Conservation (phyloP, 2,888 invertebrate genomes). For the Acrocyrtus sp. region DNA sequence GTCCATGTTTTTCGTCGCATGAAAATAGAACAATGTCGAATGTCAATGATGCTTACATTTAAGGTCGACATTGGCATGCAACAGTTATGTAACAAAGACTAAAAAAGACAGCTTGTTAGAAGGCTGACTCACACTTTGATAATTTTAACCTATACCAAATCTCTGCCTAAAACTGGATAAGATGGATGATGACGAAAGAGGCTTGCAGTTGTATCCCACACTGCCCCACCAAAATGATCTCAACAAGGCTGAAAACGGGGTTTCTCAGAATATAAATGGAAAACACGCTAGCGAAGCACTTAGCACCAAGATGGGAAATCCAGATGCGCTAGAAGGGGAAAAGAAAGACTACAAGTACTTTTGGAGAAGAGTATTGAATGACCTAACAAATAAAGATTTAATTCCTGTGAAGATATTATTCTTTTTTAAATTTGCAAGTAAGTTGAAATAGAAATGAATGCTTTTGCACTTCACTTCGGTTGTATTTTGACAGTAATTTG, state of each 20-base stretch:
- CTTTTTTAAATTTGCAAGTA: constrained; percentile 82
- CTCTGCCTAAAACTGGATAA: too few relatives aligned
- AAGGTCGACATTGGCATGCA: too few relatives aligned
- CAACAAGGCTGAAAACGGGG: constrained; percentile 12
- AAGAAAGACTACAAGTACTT: constrained; percentile 55
- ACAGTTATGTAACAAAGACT: too few relatives aligned
- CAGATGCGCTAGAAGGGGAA: constrained; percentile 6
- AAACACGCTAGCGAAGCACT: not conserved
- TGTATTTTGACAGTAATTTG: too few relatives aligned
- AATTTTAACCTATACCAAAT: too few relatives aligned
- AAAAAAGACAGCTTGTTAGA: too few relatives aligned
- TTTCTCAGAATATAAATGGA: constrained; percentile 1
- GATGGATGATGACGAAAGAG: constrained; percentile 21
- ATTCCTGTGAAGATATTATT: constrained; percentile 80
- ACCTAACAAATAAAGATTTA: constrained; percentile 77
- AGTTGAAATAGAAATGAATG: constrained; percentile 66
- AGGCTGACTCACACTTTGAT: too few relatives aligned
- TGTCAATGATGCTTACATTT: too few relatives aligned
- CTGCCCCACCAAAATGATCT: constrained; percentile 15
- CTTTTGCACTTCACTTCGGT: too few relatives aligned
- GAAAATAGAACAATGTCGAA: too few relatives aligned
- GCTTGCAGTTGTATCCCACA: constrained; percentile 12
- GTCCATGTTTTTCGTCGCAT: too few relatives aligned
- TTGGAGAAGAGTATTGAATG: constrained; percentile 64
- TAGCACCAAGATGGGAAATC: too few relatives aligned